Percentiles rank a stretch among this genome's conserved stretches.
These are phyloP conservation scores for Aelia acuminata DNA, from an alignment of 2,888 invertebrate genomes.

Conservation along the genomic window DNA sequence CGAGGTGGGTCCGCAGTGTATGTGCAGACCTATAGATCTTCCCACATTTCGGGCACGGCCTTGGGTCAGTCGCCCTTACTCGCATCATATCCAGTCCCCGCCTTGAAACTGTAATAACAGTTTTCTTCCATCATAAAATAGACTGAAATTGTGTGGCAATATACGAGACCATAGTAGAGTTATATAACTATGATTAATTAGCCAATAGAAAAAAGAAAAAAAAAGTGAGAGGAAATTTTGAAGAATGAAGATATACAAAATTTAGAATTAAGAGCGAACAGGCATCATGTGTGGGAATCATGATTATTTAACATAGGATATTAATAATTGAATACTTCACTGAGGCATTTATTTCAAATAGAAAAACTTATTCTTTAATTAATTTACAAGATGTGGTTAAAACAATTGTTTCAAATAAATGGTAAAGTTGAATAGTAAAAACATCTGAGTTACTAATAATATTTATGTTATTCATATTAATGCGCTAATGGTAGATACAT, in stretches of 20 bases:
- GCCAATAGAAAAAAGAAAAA: neutral
- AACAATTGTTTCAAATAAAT: constrained; percentile 23
- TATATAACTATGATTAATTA: neutral
- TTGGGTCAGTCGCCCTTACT: constrained; percentile 91
- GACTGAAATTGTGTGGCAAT: constrained; percentile 10
- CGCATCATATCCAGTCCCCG: constrained; percentile 87
- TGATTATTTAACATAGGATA: neutral
- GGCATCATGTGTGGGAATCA: neutral
- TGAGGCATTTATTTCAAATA: constrained; percentile 15
- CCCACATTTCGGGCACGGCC: constrained; percentile 93
- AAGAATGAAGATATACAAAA: neutral
- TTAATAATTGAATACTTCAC: constrained; percentile 23
- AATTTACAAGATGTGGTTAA: constrained; percentile 28
- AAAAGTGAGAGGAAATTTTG: neutral
- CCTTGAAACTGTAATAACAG: constrained; percentile 74
- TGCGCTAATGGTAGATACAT: neutral
- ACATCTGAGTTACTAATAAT: neutral
- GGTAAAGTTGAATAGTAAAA: neutral
- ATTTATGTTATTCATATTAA: neutral
- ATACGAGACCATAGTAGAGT: neutral
- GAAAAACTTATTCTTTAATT: constrained; percentile 18
- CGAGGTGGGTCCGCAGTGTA: constrained; percentile 90
- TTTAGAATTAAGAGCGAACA: neutral
- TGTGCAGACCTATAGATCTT: constrained; percentile 94
- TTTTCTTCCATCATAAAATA: constrained; percentile 35